Base-by-base conservation (phyloP, 2,888 invertebrate species). In the Linnaemya vulpina region DNA sequence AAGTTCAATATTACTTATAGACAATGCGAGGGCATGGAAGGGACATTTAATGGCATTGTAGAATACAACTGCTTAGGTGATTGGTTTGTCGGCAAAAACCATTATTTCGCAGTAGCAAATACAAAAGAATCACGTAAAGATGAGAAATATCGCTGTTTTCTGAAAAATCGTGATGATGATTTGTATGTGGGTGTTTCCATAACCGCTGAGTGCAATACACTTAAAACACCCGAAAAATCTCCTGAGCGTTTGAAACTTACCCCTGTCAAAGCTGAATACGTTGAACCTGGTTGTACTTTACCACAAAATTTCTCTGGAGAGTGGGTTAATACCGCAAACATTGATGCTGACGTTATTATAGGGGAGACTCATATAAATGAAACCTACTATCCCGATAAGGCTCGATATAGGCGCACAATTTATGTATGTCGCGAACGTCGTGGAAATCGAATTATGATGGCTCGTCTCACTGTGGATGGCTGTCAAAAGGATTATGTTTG, bases 261-360 rank as follows among this genome's bases (percentile, higher is more conserved):
- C 1, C 97, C 98, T 71, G 97, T 97, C 0, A 96, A 98, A 94
- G 94, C 97, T 0, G 98, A 98, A 93, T 95, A 96, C 9, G 97
- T 98, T 0, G 96, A 96, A 87, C 96, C 99, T 4, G 97, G 97
- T 0, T 99, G 99, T 90, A 95, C 97, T 60, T 92, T 99, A 82
- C 98, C 99, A 0, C 96, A 97, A 91, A 98, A 99, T 91, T 98
- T 98, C 92, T 95, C 96, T 0, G 98, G 99, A 0, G 95, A 96
- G 25, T 99, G 99, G 99, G 97, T 98, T 71, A 99, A 99, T 90
- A 98, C 99, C 0, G 98, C 98, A 0, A 98, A 99, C 90, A 97
- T 98, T 87, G 98, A 98, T 92, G 98, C 98, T 0, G 97, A 98
- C 92, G 96, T 98, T 0, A 94, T 95, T 62, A 98, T 99, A 53